A percentile compares a stretch with the other conserved stretches of the same genome.
Conservation (phyloP, 2,797 vertebrate genomes). For the Dicrostonyx torquatus region DNA sequence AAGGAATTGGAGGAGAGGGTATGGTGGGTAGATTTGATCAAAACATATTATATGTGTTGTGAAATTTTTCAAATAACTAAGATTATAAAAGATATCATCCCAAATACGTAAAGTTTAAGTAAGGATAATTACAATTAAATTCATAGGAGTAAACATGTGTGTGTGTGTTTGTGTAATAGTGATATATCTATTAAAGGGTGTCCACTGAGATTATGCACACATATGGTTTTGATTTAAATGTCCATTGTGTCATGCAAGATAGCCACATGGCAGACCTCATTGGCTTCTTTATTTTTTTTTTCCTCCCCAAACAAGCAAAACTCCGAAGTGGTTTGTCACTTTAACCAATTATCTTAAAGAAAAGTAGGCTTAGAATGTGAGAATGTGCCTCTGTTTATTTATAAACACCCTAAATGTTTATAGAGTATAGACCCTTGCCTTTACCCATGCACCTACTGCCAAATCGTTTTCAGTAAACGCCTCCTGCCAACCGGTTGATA, state of each 20-base stretch:
- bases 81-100: not conserved
- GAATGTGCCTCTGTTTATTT: not conserved
- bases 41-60: not conserved
- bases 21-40: not conserved
- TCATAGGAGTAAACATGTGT: slow-evolving; percentile 16
- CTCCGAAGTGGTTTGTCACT: slow-evolving; percentile 67
- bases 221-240: slow-evolving; percentile 63
- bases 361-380: slow-evolving; percentile 64
- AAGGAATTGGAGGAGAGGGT: not conserved
- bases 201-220: slow-evolving; percentile 56
- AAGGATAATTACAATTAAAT: slow-evolving; percentile 37
- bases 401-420: not conserved
- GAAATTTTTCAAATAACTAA: not conserved
- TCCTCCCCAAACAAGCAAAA: slow-evolving; percentile 59
- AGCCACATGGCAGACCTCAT: slow-evolving; percentile 33
- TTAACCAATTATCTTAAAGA: slow-evolving; percentile 74
- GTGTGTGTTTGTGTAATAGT: slow-evolving; percentile 23
- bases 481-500: slow-evolving; percentile 42
- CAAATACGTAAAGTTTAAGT: slow-evolving; percentile 40
- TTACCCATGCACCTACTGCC: slow-evolving; percentile 31
- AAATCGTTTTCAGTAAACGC: slow-evolving; percentile 61
- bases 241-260: slow-evolving; percentile 46
- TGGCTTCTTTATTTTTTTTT: not conserved
- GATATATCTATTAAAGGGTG: slow-evolving; percentile 19
- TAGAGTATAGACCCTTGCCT: slow-evolving; percentile 56